phyloP scores from a whole-genome alignment of 2,797 vertebrate species.

The Esox lucius region DNA sequence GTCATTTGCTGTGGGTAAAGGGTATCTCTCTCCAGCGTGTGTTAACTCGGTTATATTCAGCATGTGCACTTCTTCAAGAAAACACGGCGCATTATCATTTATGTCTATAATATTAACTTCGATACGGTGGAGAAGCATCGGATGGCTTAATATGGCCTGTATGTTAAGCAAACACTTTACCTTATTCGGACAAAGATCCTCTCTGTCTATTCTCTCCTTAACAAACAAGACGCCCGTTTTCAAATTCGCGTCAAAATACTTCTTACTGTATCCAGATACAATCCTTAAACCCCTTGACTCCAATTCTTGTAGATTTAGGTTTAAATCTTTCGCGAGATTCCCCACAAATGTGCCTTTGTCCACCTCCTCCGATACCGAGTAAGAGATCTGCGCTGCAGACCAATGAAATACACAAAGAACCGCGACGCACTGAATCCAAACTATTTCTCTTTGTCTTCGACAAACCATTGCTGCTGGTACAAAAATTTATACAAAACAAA shows the following conservation, averaged over 20 bases:
- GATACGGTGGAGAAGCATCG: conserved; percentile 63
- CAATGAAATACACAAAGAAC: conserved; percentile 63
- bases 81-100: conserved; percentile 66
- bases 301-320: conserved; percentile 47
- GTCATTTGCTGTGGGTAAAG: conserved; percentile 6
- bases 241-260: conserved; percentile 68
- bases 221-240: conserved; percentile 68
- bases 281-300: conserved; percentile 52
- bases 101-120: conserved; percentile 64
- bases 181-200: conserved; percentile 68
- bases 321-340: conserved; percentile 57
- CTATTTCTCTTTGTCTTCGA: conserved; percentile 26
- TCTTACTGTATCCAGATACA: conserved; percentile 43
- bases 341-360: conserved; percentile 51
- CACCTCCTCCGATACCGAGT: conserved; percentile 50
- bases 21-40: conserved; percentile 63
- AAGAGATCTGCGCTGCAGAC: conserved; percentile 72
- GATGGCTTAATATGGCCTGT: conserved; percentile 62
- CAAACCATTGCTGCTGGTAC: conserved; percentile 41
- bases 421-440: conserved; percentile 35
- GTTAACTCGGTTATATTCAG: conserved; percentile 10
- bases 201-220: conserved; percentile 71
- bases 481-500: not conserved
- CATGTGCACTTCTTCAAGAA: conserved; percentile 30
- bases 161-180: conserved; percentile 66